Base-by-base conservation (phyloP, 2,888 invertebrate genomes). In the Cosmopolites sordidus region DNA sequence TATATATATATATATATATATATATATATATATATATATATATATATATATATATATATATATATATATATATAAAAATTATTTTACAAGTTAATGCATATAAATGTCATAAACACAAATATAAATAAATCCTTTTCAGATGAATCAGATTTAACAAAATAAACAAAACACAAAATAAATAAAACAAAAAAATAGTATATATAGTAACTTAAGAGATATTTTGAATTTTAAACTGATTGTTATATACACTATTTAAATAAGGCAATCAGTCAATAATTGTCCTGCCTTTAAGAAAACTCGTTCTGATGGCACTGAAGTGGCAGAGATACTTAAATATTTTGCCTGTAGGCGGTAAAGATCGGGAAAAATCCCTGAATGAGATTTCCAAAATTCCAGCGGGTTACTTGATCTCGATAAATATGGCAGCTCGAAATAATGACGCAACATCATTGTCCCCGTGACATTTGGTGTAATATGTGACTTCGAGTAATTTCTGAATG, bases 381-480 rank as follows among this genome's bases (percentile, higher is more conserved):
- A 16, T 22, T 39, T 22, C 46, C 46, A 46, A n/a, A 38, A 46
- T 27, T 12, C 8, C 16, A 46, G 16, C 8, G 46, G 39, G 38
- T 39, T 15, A 2, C 18, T 15, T 2, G 37, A 18, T 16, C 14
- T 43, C n/a, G 2, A 8, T 43, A 43, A 22, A 43, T n/a, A 18
- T 22, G 43, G 22, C 43, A 43, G 16, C 14, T 43, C 18, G 5
- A 43, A 16, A 43, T 43, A 43, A 66, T 65, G 29, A 27, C 27
- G 27, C 27, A 27, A 27, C 27, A 27, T 27, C 27, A 27, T 27
- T 27, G 27, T 27, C 27, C 27, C 27, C 27, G 27, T 27, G 27
- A 27, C 27, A 27, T 27, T 27, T 27, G 27, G 27, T 27, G 27
- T 27, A 27, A 27, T 27, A 27, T 27, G 27, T 27, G 27, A 27